These are phyloP conservation scores for Tyria jacobaeae DNA, from an alignment of 2,888 invertebrate species.

Conservation along the genomic window DNA sequence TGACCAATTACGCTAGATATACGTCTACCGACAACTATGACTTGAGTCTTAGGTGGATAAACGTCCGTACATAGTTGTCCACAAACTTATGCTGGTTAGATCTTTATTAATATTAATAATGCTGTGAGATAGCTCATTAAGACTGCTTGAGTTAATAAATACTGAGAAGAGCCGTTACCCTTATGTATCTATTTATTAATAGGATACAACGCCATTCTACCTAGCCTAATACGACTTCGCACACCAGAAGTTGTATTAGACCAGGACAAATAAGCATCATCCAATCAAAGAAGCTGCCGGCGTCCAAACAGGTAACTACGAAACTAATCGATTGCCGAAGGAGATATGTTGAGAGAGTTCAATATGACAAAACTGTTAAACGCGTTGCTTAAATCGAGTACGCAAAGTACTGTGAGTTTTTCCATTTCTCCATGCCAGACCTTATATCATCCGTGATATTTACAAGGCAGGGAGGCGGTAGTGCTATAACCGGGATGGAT, in stretches of 20 bases:
- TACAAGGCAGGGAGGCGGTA: neutral
- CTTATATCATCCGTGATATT: neutral
- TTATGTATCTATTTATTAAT: no score
- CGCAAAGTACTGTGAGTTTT: neutral
- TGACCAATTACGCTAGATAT: no score
- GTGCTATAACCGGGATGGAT: neutral
- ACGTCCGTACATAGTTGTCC: no score
- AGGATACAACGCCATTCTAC: no score
- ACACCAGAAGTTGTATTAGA: conserved; percentile 1
- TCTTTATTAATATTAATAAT: no score
- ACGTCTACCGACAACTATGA: no score
- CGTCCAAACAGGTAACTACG: conserved; percentile 2
- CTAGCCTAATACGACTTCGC: no score
- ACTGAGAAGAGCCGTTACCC: no score
- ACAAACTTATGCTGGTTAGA: no score
- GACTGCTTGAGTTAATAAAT: no score
- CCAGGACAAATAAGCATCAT: neutral
- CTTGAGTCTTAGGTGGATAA: no score
- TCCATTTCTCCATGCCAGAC: neutral
- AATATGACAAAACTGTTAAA: conserved; percentile 1
- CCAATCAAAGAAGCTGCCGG: conserved; percentile 1
- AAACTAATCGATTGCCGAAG: neutral
- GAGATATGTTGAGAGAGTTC: conserved; percentile 1
- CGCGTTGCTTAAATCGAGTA: conserved; percentile 5
- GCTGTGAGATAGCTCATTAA: no score